These are phyloP conservation scores for Tragelaphus scriptus DNA, from an alignment of 2,113 vertebrate genomes.

Conservation along the genomic window DNA sequence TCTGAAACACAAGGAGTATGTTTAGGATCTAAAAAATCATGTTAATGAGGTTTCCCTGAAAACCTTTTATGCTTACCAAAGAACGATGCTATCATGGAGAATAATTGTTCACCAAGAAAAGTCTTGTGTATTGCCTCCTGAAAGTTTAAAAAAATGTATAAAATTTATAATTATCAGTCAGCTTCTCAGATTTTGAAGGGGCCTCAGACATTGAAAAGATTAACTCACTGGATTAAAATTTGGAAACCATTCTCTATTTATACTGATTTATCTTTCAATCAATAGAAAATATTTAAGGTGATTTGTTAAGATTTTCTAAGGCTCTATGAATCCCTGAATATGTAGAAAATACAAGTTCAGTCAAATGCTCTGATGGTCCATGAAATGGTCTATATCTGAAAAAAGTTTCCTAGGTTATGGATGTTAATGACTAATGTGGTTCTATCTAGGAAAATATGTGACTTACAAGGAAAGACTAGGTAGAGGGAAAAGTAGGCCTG, in stretches of 20 bases:
- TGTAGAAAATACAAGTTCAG: not conserved
- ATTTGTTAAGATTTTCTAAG: not conserved
- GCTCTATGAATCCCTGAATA: not conserved
- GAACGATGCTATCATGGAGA: not conserved
- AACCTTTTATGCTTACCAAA: not conserved
- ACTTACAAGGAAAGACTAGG: not conserved
- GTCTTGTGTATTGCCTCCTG: not conserved
- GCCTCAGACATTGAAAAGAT: not conserved
- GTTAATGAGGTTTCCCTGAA: not conserved
- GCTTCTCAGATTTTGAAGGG: not conserved
- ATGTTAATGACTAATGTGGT: not conserved
- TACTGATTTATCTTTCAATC: not conserved
- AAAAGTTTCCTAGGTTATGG: not conserved
- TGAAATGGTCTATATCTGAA: not conserved
- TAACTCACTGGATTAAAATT: not conserved
- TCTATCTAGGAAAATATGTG: not conserved
- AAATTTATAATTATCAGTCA: not conserved
- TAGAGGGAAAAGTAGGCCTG: not conserved
- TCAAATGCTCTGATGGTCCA: not conserved
- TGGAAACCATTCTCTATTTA: not conserved
- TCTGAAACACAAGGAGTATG: not conserved
- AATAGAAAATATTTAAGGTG: not conserved
- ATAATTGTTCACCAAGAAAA: not conserved
- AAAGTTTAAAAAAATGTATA: not conserved
- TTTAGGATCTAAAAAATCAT: not conserved